Conservation (phyloP, 2,113 vertebrate species). For the Accipiter cooperii region DNA sequence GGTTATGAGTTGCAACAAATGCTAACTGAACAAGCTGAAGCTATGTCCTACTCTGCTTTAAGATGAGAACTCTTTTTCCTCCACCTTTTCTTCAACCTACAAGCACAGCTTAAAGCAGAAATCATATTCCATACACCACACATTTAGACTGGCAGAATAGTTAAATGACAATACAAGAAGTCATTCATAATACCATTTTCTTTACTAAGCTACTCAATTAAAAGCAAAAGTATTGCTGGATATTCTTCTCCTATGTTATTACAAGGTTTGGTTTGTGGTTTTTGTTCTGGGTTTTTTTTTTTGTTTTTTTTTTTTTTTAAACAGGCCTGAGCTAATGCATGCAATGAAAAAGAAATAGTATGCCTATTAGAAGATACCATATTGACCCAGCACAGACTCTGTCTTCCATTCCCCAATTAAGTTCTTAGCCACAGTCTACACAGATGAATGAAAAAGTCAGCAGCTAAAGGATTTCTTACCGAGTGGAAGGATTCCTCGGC, state of each 20-base stretch:
- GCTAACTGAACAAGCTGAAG: neutral
- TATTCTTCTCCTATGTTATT: neutral
- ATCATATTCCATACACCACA: neutral
- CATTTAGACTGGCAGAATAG: neutral
- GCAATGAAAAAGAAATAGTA: neutral
- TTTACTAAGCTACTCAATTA: neutral
- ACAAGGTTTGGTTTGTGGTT: fast-evolving
- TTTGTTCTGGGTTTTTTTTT: neutral
- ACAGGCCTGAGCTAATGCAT: neutral
- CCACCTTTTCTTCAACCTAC: neutral
- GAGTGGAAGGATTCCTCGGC: neutral
- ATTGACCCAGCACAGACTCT: neutral
- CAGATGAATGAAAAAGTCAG: neutral
- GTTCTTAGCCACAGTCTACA: neutral
- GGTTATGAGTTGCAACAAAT: neutral
- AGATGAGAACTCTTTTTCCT: neutral
- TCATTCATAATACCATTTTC: neutral
- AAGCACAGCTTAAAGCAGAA: neutral
- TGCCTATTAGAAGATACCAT: neutral
- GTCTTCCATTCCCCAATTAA: neutral
- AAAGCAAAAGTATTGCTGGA: neutral
- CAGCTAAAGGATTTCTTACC: neutral
- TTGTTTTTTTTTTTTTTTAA: neutral
- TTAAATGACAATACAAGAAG: neutral
- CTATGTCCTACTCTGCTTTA: neutral